phyloP scores from a whole-genome alignment of 2,113 vertebrate genomes.

The Pica pica region DNA sequence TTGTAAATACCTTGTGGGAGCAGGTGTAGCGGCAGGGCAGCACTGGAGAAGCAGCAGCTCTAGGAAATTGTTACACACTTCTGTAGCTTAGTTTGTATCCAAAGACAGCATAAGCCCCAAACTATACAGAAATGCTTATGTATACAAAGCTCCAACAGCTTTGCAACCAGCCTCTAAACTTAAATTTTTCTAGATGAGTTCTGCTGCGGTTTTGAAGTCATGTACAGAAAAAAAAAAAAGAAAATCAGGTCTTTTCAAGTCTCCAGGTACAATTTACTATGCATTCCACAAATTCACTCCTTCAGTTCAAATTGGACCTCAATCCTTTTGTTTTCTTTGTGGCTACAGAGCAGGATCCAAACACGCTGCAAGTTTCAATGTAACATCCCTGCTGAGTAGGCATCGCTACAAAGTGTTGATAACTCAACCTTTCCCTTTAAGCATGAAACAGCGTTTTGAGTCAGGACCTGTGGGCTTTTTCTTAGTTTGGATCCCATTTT shows the following conservation, averaged over 20 bases:
- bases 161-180: not conserved
- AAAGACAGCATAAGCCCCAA: not conserved
- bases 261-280: not conserved
- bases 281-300: not conserved
- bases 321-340: not conserved
- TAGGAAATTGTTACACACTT: not conserved
- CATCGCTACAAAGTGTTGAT: not conserved
- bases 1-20: not conserved
- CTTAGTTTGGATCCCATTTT: slow-evolving; percentile 19
- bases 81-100: not conserved
- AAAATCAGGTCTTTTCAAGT: not conserved
- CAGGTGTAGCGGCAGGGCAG: not conserved
- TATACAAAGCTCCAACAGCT: not conserved
- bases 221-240: rapidly evolving
- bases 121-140: not conserved
- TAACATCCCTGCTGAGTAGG: not conserved
- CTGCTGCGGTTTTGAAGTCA: not conserved
- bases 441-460: slow-evolving; percentile 28
- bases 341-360: not conserved
- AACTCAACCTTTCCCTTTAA: slow-evolving; percentile 34
- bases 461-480: not conserved
- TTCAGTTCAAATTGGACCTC: not conserved
- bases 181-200: not conserved
- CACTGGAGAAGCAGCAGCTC: not conserved
- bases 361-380: not conserved